A percentile compares a stretch with the other conserved stretches of the same genome.
Conservation (phyloP, 2,888 invertebrate genomes). For the Athrips mouffetella region DNA sequence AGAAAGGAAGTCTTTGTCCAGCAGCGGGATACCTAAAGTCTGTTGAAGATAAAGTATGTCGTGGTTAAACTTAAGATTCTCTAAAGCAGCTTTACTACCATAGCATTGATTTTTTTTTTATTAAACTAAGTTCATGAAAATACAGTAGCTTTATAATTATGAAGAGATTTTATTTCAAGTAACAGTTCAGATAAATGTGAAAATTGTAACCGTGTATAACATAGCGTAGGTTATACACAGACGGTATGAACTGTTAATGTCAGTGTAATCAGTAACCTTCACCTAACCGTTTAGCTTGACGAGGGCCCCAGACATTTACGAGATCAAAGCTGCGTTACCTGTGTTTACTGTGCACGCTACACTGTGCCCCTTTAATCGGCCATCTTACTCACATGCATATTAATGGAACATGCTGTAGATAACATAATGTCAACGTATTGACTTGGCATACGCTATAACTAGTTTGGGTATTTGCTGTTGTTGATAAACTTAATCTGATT, state of each 20-base stretch:
- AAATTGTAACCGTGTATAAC: no score
- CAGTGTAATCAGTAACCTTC: neutral
- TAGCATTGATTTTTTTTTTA: no score
- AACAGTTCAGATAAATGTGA: neutral
- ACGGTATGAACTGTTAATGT: neutral
- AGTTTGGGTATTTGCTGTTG: slow-evolving; percentile 1
- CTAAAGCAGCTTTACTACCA: no score
- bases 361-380: slow-evolving; percentile 45
- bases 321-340: neutral
- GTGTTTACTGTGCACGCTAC: slow-evolving; percentile 26
- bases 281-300: slow-evolving; percentile 6
- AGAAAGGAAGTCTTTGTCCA: no score
- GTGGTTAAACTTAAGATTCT: no score
- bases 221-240: neutral
- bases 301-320: slow-evolving; percentile 1
- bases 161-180: no score
- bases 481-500: no score
- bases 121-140: no score
- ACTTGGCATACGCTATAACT: slow-evolving; percentile 33
- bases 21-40: no score
- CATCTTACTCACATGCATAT: slow-evolving; percentile 54
- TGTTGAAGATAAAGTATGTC: no score
- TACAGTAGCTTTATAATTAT: no score
- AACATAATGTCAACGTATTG: slow-evolving; percentile 40
- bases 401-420: slow-evolving; percentile 40